These are phyloP conservation scores for Anthoptus insignis DNA, from an alignment of 2,888 invertebrate genomes.

Conservation along the genomic window DNA sequence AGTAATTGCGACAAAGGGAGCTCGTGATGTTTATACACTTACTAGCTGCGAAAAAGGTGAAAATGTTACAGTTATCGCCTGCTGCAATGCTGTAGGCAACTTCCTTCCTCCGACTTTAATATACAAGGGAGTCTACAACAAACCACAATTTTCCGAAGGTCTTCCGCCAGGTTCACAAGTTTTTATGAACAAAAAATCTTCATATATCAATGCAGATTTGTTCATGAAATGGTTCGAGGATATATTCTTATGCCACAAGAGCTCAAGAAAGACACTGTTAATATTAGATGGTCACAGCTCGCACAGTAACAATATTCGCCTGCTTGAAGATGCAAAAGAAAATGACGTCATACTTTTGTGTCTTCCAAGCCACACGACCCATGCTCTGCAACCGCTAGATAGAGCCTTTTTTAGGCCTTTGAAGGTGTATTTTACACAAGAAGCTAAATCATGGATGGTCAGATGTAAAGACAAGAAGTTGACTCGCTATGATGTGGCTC, in stretches of 20 bases:
- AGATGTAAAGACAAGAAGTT: conserved; percentile 2
- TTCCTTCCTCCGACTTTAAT: conserved; percentile 53
- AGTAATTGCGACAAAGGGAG: conserved; percentile 60
- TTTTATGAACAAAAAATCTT: conserved; percentile 50
- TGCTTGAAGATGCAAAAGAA: neutral
- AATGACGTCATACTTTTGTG: conserved; percentile 15
- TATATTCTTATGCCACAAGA: neutral
- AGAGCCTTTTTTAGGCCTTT: conserved; percentile 9
- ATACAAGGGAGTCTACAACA: conserved; percentile 50
- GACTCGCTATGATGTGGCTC: neutral
- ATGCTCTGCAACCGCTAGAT: conserved; percentile 14
- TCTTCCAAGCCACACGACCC: conserved; percentile 6
- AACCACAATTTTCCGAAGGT: conserved; percentile 50
- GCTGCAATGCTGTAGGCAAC: conserved; percentile 54
- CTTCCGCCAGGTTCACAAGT: conserved; percentile 45
- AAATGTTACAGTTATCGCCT: conserved; percentile 52
- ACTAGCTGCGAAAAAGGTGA: conserved; percentile 59
- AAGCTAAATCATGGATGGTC: conserved; percentile 7
- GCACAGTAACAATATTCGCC: neutral
- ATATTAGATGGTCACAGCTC: conserved; percentile 2
- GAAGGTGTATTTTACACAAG: conserved; percentile 6
- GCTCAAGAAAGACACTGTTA: neutral
- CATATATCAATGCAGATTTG: conserved; percentile 48
- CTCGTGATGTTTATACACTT: conserved; percentile 54
- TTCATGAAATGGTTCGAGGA: conserved; percentile 50